These are phyloP conservation scores for Diogma glabrata DNA, from an alignment of 2,888 invertebrate species.

Conservation along the genomic window DNA sequence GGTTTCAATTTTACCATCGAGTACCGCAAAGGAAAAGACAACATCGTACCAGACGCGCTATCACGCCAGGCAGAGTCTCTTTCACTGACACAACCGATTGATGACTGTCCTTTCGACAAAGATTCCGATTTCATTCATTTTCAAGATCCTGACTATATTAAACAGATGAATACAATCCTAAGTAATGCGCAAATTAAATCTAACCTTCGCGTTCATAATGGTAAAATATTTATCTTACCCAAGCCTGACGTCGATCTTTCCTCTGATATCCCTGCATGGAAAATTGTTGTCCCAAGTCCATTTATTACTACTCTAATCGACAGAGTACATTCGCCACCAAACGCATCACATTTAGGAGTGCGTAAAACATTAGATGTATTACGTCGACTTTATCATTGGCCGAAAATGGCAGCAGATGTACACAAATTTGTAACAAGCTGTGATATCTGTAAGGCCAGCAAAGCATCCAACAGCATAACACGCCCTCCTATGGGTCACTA, in stretches of 20 bases:
- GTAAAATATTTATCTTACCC: not conserved
- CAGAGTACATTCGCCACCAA: not conserved
- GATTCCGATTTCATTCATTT: not conserved
- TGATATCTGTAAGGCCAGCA: no score
- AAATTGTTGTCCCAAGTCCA: not conserved
- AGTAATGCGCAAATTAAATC: not conserved
- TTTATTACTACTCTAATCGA: not conserved
- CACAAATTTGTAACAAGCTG: no score
- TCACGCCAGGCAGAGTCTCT: no score
- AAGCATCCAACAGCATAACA: no score
- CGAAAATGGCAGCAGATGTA: not conserved
- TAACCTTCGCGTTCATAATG: not conserved
- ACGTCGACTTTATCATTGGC: not conserved
- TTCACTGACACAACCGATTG: no score
- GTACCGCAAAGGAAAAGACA: no score
- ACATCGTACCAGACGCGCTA: no score
- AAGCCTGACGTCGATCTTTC: not conserved
- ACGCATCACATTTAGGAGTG: not conserved
- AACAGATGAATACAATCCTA: not conserved
- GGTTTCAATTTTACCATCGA: no score
- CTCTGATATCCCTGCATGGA: not conserved
- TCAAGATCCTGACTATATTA: not conserved
- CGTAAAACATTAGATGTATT: not conserved
- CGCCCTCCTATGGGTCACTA: no score
- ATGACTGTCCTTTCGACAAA: not conserved